phyloP scores from a whole-genome alignment of 2,797 vertebrate species.

The Cephalopachus bancanus region DNA sequence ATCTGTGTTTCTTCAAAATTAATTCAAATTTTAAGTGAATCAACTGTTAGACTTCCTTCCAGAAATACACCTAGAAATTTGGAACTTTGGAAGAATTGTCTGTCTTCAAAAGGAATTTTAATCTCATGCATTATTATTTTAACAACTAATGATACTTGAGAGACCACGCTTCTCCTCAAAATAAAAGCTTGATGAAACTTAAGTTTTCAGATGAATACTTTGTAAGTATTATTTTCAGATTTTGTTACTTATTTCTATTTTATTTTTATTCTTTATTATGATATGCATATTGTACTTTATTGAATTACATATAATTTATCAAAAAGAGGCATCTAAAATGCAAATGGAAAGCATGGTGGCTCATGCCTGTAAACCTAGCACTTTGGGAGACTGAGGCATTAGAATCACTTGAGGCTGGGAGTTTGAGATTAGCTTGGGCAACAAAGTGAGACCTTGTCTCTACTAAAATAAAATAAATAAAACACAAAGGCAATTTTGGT shows the following conservation, averaged over 20 bases:
- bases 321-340: slow-evolving; percentile 21
- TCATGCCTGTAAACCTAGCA: too few species aligned
- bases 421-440: too few species aligned
- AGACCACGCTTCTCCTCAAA: slow-evolving; percentile 1
- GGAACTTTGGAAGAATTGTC: background rate
- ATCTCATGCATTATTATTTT: slow-evolving; percentile 24
- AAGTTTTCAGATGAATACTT: background rate
- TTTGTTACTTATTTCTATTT: slow-evolving; percentile 17
- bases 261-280: background rate
- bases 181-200: slow-evolving; percentile 33
- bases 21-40: slow-evolving; percentile 51
- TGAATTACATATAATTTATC: slow-evolving; percentile 3
- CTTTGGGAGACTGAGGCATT: too few species aligned
- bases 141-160: slow-evolving; percentile 8
- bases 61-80: background rate
- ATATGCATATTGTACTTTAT: background rate
- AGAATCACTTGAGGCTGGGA: too few species aligned
- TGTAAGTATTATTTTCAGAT: slow-evolving; percentile 3
- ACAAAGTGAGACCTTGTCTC: too few species aligned
- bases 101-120: slow-evolving; percentile 50
- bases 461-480: too few species aligned
- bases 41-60: background rate
- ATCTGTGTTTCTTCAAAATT: slow-evolving; percentile 31
- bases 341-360: background rate
- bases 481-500: slow-evolving; percentile 11